Base-by-base conservation (phyloP, 2,797 vertebrate species). In the Eospalax fontanierii region DNA sequence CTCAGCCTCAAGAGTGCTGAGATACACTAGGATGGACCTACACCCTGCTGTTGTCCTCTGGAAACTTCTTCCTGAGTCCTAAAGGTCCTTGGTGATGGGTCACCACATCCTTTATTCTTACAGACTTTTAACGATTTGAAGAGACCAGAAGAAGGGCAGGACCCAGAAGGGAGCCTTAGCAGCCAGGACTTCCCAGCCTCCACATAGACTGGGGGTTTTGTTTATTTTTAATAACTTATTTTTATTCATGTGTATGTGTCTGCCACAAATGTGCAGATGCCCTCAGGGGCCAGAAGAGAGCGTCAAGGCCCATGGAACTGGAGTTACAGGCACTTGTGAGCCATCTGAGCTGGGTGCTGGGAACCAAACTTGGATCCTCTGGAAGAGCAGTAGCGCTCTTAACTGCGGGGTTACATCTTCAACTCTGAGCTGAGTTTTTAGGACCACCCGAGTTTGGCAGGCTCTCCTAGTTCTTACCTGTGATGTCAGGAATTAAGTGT, bases 41-140 rank as follows among this genome's bases (percentile, higher is more conserved):
- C 11, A 24, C 71, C 30, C 70, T 10, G 0, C 7, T 16, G 50
- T 70, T n/a, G 0, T 43, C 46, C 71, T 50, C n/a, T 2, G 38
- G 90, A 30, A 80, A 59, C 26, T 22, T 54, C 38, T 35, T 59
- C 35, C 9, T 3, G 35, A 14, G 4, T n/a, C 43, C 74, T 57
- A 15, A 38, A 30, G 70, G 24, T 28, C 57, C 33, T 1, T 21
- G 0, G 43, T 61, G 78, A 22, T 5, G 38, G 63, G 15, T 78
- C 85, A 35, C 50, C 18, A 73, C 57, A 14, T 50, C 22, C 19
- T 63, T 76, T n/a, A 6, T 28, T 54, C 57, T 76, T 74, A 38
- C 4, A 59, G 28, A 61, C 87, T 66, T 50, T 68, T 19, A 75
- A 1, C 61, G 59, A 43, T 70, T 73, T 59, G 35, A 95, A 35